Percentiles rank a stretch among this genome's conserved stretches.
These are phyloP conservation scores for Trachelus tabidus DNA, from an alignment of 2,888 invertebrate species.

Conservation along the genomic window DNA sequence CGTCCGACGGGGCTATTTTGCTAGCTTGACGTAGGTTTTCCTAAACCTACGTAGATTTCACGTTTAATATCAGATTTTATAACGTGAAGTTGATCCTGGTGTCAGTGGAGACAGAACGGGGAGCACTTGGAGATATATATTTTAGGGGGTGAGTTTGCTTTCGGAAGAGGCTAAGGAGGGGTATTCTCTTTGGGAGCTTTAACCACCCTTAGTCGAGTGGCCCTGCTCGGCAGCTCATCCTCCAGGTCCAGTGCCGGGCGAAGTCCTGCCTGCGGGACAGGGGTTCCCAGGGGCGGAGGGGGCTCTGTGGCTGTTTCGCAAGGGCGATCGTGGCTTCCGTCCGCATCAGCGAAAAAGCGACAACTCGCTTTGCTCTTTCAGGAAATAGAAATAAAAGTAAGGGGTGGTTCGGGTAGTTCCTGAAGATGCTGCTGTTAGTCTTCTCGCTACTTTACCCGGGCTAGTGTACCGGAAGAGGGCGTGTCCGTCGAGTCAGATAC, in stretches of 20 bases:
- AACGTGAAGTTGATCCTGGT: background rate
- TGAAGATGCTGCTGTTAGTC: conserved; percentile 8
- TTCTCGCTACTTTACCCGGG: conserved; percentile 32
- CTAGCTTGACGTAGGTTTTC: background rate
- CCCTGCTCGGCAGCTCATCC: background rate
- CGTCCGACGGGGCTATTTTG: no score
- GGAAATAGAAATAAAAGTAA: conserved; percentile 22
- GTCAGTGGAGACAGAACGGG: background rate
- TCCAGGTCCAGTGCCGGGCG: background rate
- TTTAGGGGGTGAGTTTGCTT: background rate
- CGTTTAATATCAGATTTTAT: background rate
- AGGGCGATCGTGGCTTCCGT: background rate
- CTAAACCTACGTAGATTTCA: background rate
- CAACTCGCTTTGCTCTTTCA: background rate
- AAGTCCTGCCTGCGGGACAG: background rate
- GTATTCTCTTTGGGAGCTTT: background rate
- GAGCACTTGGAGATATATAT: background rate
- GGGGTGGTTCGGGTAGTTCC: conserved; percentile 14
- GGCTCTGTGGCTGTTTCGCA: background rate
- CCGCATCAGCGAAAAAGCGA: conserved; percentile 2
- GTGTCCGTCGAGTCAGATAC: conserved; percentile 23
- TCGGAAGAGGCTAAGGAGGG: background rate
- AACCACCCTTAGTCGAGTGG: background rate
- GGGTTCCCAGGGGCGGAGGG: background rate
- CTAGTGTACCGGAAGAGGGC: conserved; percentile 37